Base-by-base conservation (phyloP, 2,888 invertebrate species). In the Apamea anceps region DNA sequence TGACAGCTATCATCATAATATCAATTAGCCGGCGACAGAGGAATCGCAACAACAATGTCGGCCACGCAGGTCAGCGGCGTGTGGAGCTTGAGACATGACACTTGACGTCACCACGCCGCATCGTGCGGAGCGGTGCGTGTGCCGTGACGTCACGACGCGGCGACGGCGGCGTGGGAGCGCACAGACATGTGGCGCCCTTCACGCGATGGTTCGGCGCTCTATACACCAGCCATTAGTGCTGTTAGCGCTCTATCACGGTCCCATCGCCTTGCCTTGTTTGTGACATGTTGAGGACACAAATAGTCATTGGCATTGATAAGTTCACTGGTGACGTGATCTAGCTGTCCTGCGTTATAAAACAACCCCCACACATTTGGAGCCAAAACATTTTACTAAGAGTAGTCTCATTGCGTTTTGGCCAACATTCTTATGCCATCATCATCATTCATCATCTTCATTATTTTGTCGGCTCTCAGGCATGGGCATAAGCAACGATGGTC, bases 101-200 rank as follows among this genome's bases (percentile, higher is more conserved):
- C 7, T 51, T 51, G 48, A 51, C 62, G 48, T 48, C 37, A 48
- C 62, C 21, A 68, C 45, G 12, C 12, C 18, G 12, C 68, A 6
- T 32, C 32, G 63, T 8, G 8, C 62, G 2, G 10, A 7, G n/a
- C 25, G n/a, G 8, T 21, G 60, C 67, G 28, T 51, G 37, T 28
- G 45, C 12, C 37, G 63, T 71, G 48, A 65, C 65, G 65, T 79
- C 80, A 70, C 71, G 18, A 1, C 42, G n/a, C n/a, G n/a, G n/a
- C n/a, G n/a, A n/a, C n/a, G n/a, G n/a, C n/a, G 12, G 32, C 63
- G 79, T 78, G 80, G 62, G 72, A 57, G 18, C 48, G 15, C 67
- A 42, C 84, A 57, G 54, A 62, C 84, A 8, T 48, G 84, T 62
- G 81, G 68, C 83, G 83, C 83, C 67, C 25, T 7, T 8, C 25